Evolutionary conservation across 2,888 invertebrate species (phyloP), one percentile per base, ranked within the genome.

Genomic region (Drosophila antonietae): DNA sequence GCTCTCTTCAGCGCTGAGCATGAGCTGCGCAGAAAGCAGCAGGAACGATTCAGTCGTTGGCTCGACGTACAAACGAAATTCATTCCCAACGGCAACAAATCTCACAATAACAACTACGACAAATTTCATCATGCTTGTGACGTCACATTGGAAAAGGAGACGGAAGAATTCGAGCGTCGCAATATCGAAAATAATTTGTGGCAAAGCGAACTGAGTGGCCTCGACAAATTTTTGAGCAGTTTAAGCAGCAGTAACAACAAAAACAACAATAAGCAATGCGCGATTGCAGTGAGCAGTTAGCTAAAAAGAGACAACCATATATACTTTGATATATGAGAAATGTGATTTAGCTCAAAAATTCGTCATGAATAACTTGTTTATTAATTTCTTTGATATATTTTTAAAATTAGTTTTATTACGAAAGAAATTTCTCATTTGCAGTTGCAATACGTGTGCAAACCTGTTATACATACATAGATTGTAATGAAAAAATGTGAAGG

Each of bases 171-270:
- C 58, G 83, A 89, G 60, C 82, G 85, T 65, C 88, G 82, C 71
- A 83, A 89, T 74, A 76, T 91, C 51, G 87, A 84, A 60, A 89
- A 90, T 77, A 90, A 90, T 79, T 75, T 93, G 71, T 93, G 93
- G 93, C 92, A 90, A 78, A 93, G 93, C 80, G 95, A 94, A 88
- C 91, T 95, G 56, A 93, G 92, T 90, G 94, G 94, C 82, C 90
- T 95, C 79, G 94, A 95, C 90, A 92, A 91, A 74, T 95, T 95
- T 88, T 94, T 95, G 94, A 93, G 93, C 58, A 93, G 94, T 85
- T 90, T 95, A 68, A 94, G 92, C 81, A 89, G 73, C 67, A 85
- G 71, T 68, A 84, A 49, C 41, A 84, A 49, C 33, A 80, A 53
- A 51, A 66, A 66, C 61, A 77, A 63, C 60, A 72, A 61, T 39